Conservation (phyloP, 1,140 invertebrate species). For the Lasioglossum baleicum region DNA sequence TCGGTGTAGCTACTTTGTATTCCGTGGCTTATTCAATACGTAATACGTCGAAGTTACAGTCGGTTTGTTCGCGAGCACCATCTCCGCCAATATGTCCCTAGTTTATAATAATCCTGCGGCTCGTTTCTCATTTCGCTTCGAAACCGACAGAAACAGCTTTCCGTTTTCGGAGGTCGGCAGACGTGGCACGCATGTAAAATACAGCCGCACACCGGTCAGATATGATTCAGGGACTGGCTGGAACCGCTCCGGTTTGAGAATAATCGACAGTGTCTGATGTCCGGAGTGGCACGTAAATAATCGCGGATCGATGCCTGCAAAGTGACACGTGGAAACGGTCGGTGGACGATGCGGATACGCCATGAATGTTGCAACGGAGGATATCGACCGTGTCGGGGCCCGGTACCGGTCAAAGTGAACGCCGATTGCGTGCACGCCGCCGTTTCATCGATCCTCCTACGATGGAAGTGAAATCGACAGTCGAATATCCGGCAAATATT, state of each 20-base stretch:
- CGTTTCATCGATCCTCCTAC: conserved; percentile 8
- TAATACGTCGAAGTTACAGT: neutral
- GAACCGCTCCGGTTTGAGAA: neutral
- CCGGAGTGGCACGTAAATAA: conserved; percentile 46
- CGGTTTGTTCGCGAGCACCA: neutral
- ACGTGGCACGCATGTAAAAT: conserved; percentile 11
- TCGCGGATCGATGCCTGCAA: conserved; percentile 40
- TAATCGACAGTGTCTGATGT: conserved; percentile 48
- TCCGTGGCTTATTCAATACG: neutral
- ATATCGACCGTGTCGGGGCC: conserved; percentile 19
- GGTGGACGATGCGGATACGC: conserved; percentile 4
- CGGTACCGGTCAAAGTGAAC: neutral
- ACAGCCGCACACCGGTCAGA: too few relatives aligned
- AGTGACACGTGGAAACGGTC: conserved; percentile 27
- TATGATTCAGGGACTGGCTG: neutral
- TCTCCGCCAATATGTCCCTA: neutral
- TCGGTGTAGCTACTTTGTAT: neutral
- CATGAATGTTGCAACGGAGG: conserved; percentile 46
- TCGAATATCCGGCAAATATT: conserved; percentile 17
- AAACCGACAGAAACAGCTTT: neutral
- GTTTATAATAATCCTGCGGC: neutral
- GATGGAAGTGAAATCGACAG: conserved; percentile 37
- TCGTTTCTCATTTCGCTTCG: neutral
- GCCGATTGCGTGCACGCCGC: conserved; percentile 25
- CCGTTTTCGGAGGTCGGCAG: neutral